A percentile compares a stretch with the other conserved stretches of the same genome.
Conservation (phyloP, 92 coral and sea anemone genomes). For the Diadumene lineata region DNA sequence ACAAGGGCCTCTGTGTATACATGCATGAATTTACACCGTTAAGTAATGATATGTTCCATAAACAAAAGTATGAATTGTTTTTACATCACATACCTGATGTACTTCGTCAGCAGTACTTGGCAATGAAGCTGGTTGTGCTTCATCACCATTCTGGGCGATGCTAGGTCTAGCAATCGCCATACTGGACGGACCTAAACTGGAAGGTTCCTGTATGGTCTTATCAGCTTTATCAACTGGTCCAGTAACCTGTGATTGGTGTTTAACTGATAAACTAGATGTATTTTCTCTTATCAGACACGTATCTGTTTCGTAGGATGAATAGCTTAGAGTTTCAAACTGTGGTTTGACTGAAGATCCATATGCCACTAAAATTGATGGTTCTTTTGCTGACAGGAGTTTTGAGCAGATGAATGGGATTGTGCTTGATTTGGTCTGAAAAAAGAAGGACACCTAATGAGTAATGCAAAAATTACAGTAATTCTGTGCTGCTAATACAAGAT, state of each 20-base stretch:
- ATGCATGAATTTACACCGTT: too few species aligned
- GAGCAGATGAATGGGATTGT: slow-evolving; percentile 80
- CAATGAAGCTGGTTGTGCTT: slow-evolving; percentile 24
- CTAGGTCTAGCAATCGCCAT: slow-evolving; percentile 85
- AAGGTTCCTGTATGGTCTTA: slow-evolving; percentile 31
- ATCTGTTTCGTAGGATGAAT: slow-evolving; percentile 75
- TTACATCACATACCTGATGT: slow-evolving; percentile 8
- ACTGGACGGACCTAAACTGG: slow-evolving; percentile 75
- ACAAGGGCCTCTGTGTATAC: too few species aligned
- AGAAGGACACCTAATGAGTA: too few species aligned
- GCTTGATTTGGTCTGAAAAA: slow-evolving; percentile 36
- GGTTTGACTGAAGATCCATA: slow-evolving; percentile 92
- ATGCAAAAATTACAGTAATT: too few species aligned
- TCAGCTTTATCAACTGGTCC: slow-evolving; percentile 66
- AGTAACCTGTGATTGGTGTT: slow-evolving; percentile 48
- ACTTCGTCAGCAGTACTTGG: slow-evolving; percentile 10
- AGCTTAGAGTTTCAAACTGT: slow-evolving; percentile 89
- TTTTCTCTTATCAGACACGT: slow-evolving; percentile 75
- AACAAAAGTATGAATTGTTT: neutral
- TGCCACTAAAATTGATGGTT: slow-evolving; percentile 83
- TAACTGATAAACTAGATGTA: slow-evolving; percentile 65
- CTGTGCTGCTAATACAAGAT: too few species aligned
- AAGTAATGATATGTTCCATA: neutral
- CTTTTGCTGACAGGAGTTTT: slow-evolving; percentile 56
- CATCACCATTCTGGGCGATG: slow-evolving; percentile 50